Base-by-base conservation (phyloP, 37 sponge, comb jelly and placozoan genomes). In the Beroe forskalii region DNA sequence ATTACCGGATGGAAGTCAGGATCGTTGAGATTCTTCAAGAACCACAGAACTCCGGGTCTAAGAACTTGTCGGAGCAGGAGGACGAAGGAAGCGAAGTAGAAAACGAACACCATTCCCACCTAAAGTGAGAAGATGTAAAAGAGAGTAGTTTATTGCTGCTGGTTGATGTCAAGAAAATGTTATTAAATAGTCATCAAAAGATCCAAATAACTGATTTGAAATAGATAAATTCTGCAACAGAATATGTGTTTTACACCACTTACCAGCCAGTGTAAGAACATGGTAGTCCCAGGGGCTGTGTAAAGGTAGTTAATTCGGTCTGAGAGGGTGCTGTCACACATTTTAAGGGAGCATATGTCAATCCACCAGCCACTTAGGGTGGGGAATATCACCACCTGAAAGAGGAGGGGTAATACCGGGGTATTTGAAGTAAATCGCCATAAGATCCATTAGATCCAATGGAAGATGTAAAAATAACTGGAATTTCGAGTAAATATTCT, bases 321-420 rank as follows among this genome's bases (percentile, higher is more conserved):
- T 8, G 32, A 22, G 14, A 89, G 89, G 9, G 89, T 89, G 31
- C 62, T 62, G 38, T 62, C 62, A 32, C 62, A 61, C 40, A 72
- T 8, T 39, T 72, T 72, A 20, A 95, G 93, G 0, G 96, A 93
- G 89, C 97, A 97, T 62, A 97, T 94, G 92, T 97, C 96, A 37
- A 97, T 94, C 97, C 97, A 97, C 96, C 96, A 97, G 32, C 97
- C 97, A 91, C 97, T 94, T 91, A 95, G 89, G 27, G 93, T 89
- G 20, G 97, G 97, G 66, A 97, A 97, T 3, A 97, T 89, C 6
- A 93, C 95, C 89, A 97, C 96, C 92, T 97, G 95, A 6, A n/a
- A n/a, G n/a, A n/a, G n/a, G n/a, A n/a, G n/a, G n/a, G n/a, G n/a
- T n/a, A n/a, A n/a, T n/a, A n/a, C n/a, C n/a, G n/a, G n/a, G n/a